A percentile compares a stretch with the other conserved stretches of the same genome.
Conservation (phyloP, 2,797 vertebrate species). For the Pangasius macronema region DNA sequence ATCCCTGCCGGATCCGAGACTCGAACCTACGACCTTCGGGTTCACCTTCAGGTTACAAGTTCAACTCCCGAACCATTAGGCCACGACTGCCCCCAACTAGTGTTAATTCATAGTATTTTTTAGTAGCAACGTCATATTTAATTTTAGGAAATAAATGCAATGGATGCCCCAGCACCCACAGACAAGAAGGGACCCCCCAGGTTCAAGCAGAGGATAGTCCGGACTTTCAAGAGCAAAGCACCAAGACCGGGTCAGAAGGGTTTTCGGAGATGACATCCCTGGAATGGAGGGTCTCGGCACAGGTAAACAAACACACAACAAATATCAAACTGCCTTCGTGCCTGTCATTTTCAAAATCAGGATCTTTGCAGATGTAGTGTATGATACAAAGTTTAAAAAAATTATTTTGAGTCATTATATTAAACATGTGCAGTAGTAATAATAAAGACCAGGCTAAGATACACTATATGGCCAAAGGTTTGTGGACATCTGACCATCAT, state of each 20-base stretch:
- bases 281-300: constrained; percentile 69
- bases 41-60: too few relatives aligned
- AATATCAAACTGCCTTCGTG: background rate
- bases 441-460: background rate
- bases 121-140: background rate
- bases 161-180: constrained; percentile 46
- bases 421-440: background rate
- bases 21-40: too few relatives aligned
- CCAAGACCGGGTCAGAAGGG: constrained; percentile 68
- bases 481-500: background rate
- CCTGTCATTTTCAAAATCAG: background rate
- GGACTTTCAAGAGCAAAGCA: constrained; percentile 68
- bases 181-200: constrained; percentile 63
- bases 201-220: constrained; percentile 62
- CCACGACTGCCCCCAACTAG: too few relatives aligned
- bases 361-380: background rate
- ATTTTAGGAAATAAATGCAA: constrained; percentile 20
- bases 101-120: background rate
- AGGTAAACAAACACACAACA: constrained; percentile 43
- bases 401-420: background rate
- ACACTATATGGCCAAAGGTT: background rate
- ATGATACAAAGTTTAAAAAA: background rate
- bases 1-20: too few relatives aligned
- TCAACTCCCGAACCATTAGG: too few relatives aligned
- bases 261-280: constrained; percentile 84